phyloP scores from a whole-genome alignment of 2,113 vertebrate genomes.

The Origma solitaria region DNA sequence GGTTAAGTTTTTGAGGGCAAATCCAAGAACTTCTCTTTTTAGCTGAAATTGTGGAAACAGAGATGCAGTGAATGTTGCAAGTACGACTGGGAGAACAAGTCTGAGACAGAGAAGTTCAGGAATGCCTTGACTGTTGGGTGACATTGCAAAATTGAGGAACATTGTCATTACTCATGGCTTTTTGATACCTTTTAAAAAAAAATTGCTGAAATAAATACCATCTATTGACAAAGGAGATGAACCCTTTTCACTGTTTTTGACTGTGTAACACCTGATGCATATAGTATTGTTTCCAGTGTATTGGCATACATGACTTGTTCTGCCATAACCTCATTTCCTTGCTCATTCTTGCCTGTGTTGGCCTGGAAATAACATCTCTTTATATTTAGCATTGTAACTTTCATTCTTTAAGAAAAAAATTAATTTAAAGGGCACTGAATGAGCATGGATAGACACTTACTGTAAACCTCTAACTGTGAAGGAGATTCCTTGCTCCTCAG shows the following conservation, averaged over 20 bases:
- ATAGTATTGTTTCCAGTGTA: not conserved
- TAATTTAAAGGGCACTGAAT: not conserved
- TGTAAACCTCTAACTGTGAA: not conserved
- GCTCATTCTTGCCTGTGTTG: not conserved
- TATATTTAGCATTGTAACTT: not conserved
- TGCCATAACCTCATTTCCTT: not conserved
- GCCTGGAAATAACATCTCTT: not conserved
- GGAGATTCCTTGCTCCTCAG: not conserved
- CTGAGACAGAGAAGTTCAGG: not conserved
- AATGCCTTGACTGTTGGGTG: not conserved
- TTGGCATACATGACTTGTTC: not conserved
- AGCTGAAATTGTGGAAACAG: not conserved
- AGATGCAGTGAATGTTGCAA: not conserved
- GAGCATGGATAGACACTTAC: not conserved
- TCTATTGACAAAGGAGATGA: not conserved
- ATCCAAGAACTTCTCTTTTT: not conserved
- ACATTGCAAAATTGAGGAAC: not conserved
- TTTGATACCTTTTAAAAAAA: not conserved
- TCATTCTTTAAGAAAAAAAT: not conserved
- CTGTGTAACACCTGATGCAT: not conserved
- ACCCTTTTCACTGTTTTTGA: not conserved
- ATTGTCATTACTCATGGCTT: not conserved
- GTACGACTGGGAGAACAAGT: not conserved
- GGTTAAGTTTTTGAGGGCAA: not conserved
- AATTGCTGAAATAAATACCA: not conserved